Base-by-base conservation (phyloP, 2,113 vertebrate species). In the Ceratotherium simum region DNA sequence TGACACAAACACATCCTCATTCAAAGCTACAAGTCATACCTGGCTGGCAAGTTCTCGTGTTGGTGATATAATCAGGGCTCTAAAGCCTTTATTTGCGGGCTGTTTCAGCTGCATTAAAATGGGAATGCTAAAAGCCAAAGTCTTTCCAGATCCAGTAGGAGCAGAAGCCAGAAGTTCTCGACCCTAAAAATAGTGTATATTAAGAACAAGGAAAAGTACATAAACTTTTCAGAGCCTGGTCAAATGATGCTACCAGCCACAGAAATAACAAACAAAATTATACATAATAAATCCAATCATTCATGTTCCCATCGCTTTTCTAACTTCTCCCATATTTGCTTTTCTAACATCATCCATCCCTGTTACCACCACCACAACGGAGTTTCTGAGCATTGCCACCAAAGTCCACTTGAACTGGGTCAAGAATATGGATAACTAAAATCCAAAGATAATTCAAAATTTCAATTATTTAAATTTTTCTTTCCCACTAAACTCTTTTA, bases 81-180 rank as follows among this genome's bases (percentile, higher is more conserved):
- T 98, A 98, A 99, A 99, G 56, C 99, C 99, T 97, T 99, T 99
- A 98, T 99, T 99, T 98, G 98, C 98, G 0, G 99, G 99, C 33
- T 99, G 99, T 86, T 99, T 99, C 96, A 99, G 98, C 36, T 99
- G 99, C 16, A 99, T 97, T 58, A 99, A 98, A 87, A 99, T 98
- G 5, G 99, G 99, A 96, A 99, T 98, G 95, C 99, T 99, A 98
- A 99, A 99, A 17, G 99, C 99, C 98, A 99, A 97, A 0, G 99
- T 99, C 98, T 99, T 99, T 31, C 99, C 99, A 62, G 99, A 99
- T 65, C 99, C 99, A 0, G 99, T 99, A 87, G 99, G 99, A 96
- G 99, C 99, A 83, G 99, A 99, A n/a, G 99, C 99, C 96, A 99
- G 98, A 54, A 99, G 98, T 96, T 99, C 99, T 10, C 99, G 99